Percentiles rank a stretch among this genome's conserved stretches.
phyloP scores from a whole-genome alignment of 2,888 invertebrate species.

The Dermolepida albohirtum region DNA sequence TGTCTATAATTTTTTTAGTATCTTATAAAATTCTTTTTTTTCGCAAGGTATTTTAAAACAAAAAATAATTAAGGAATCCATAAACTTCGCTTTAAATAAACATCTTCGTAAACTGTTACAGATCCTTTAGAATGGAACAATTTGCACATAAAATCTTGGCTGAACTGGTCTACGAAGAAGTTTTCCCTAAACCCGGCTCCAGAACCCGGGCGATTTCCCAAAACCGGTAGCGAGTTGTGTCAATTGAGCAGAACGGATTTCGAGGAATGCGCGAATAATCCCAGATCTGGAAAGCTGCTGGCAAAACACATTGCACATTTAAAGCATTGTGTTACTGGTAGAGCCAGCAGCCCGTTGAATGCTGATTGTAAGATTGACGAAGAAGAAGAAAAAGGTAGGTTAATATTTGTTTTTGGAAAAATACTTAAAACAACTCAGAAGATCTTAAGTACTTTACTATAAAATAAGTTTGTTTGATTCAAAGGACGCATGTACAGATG shows the following conservation, averaged over 20 bases:
- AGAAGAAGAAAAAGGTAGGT: conserved; percentile 54
- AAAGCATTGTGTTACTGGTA: conserved; percentile 71
- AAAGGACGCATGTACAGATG: too few relatives aligned
- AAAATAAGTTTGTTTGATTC: too few relatives aligned
- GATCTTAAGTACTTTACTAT: too few relatives aligned
- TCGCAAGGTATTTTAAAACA: too few relatives aligned
- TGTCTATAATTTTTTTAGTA: too few relatives aligned
- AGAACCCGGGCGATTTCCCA: conserved; percentile 68
- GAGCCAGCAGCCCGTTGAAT: conserved; percentile 70
- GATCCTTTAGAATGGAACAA: conserved; percentile 75
- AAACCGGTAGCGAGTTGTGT: conserved; percentile 70
- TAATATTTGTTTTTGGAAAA: not conserved
- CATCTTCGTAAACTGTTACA: conserved; percentile 50
- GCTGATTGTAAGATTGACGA: conserved; percentile 65
- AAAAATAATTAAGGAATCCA: too few relatives aligned
- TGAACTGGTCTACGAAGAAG: conserved; percentile 72
- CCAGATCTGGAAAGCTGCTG: conserved; percentile 68
- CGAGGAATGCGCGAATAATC: conserved; percentile 67
- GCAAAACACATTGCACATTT: conserved; percentile 74
- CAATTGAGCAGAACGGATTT: conserved; percentile 73
- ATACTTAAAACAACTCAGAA: not conserved
- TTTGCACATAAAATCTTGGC: conserved; percentile 72
- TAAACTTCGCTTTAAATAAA: too few relatives aligned
- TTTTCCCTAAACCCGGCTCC: conserved; percentile 71
- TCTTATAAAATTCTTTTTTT: too few relatives aligned